Evolutionary conservation across 2,888 invertebrate species (phyloP).

Genomic region (Augiades crinisus): DNA sequence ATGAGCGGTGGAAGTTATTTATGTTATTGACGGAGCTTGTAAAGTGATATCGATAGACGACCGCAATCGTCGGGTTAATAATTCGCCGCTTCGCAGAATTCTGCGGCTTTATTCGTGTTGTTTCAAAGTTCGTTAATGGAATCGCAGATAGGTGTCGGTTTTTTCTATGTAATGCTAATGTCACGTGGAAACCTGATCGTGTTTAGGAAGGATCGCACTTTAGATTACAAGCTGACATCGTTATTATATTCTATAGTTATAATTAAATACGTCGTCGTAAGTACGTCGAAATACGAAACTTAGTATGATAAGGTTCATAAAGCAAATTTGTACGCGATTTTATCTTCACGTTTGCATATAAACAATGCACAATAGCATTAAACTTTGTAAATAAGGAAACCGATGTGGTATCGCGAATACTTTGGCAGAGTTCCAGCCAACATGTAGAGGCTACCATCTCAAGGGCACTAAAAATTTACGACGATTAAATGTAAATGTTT

Average conservation of each 20-base stretch:
- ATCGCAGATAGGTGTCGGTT: background rate
- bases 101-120: background rate
- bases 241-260: too few relatives aligned
- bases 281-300: background rate
- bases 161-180: too few relatives aligned
- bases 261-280: too few relatives aligned
- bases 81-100: constrained; percentile 12
- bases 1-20: constrained; percentile 43
- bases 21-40: constrained; percentile 25
- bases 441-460: constrained; percentile 53
- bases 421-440: constrained; percentile 59
- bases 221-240: too few relatives aligned
- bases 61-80: constrained; percentile 6
- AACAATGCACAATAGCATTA: constrained; percentile 21
- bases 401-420: constrained; percentile 54
- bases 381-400: constrained; percentile 44
- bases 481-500: constrained; percentile 43
- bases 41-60: constrained; percentile 18
- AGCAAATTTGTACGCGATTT: background rate
- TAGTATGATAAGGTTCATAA: background rate
- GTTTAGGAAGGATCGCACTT: too few relatives aligned
- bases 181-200: too few relatives aligned
- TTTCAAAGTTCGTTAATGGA: background rate
- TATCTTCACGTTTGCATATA: constrained; percentile 10
- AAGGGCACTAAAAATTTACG: constrained; percentile 58